Evolutionary conservation across 1,140 invertebrate genomes (phyloP).

Genomic region (Bombus picipes): DNA sequence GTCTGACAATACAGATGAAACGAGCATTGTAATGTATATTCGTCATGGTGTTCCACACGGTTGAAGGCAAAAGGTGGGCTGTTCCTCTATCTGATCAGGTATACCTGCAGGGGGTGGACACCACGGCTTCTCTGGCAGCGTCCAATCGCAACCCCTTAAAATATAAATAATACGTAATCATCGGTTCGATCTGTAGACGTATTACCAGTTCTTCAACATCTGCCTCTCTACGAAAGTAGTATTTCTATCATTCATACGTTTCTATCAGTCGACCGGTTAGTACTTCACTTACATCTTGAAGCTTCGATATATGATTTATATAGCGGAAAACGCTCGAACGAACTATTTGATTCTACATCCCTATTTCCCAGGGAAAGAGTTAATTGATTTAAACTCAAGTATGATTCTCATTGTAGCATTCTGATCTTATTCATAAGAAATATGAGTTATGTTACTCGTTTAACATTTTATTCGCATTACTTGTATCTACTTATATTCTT

Average conservation of each 20-base stretch:
- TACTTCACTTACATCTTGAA: not conserved
- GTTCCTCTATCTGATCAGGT: conserved; percentile 71
- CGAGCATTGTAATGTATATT: conserved; percentile 34
- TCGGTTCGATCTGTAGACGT: conserved; percentile 59
- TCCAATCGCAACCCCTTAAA: conserved; percentile 74
- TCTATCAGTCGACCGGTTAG: not conserved
- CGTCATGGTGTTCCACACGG: not conserved
- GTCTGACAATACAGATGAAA: conserved; percentile 16
- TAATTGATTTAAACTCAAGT: too few relatives aligned
- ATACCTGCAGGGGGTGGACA: conserved; percentile 69
- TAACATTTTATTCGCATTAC: too few relatives aligned
- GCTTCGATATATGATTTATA: not conserved
- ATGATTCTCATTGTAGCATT: too few relatives aligned
- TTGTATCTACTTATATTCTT: too few relatives aligned
- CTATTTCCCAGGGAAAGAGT: too few relatives aligned
- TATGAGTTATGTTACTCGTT: too few relatives aligned
- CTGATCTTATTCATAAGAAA: too few relatives aligned
- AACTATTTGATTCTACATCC: too few relatives aligned
- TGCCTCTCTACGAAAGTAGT: conserved; percentile 21
- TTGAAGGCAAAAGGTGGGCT: conserved; percentile 21
- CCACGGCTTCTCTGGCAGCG: conserved; percentile 57
- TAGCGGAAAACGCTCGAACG: too few relatives aligned
- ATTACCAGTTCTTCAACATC: conserved; percentile 52
- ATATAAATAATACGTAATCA: conserved; percentile 74
- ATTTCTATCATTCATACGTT: not conserved